These are phyloP conservation scores for Pseudotriccus pelzelni DNA, from an alignment of 2,797 vertebrate genomes.

Conservation along the genomic window DNA sequence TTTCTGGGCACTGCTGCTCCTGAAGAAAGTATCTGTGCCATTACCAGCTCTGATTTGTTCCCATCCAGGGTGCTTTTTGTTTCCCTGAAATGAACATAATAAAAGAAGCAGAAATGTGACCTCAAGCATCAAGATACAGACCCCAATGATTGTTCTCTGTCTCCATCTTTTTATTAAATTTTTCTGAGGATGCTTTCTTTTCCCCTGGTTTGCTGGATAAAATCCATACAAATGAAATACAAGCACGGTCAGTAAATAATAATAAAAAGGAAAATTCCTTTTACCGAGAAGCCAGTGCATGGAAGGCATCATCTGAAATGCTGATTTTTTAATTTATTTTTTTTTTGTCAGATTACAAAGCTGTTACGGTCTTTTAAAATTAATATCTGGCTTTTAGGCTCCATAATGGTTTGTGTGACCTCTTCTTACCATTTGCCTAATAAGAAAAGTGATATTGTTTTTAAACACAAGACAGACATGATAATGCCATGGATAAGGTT, in stretches of 20 bases:
- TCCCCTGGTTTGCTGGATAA: conserved; percentile 64
- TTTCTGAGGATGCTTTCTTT: conserved; percentile 67
- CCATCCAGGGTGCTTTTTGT: conserved; percentile 62
- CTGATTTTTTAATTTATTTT: background rate
- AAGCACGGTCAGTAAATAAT: conserved; percentile 91
- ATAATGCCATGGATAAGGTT: background rate
- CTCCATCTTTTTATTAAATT: conserved; percentile 86
- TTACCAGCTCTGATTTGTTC: conserved; percentile 81
- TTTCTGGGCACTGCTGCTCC: conserved; percentile 74
- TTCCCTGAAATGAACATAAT: conserved; percentile 81
- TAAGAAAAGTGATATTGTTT: conserved; percentile 55
- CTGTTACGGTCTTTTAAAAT: conserved; percentile 81
- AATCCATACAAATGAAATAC: conserved; percentile 95
- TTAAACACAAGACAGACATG: background rate
- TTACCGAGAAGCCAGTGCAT: conserved; percentile 81
- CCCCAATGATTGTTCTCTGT: conserved; percentile 75
- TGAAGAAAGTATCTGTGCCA: conserved; percentile 76
- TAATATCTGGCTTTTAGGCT: conserved; percentile 76
- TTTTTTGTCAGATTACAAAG: conserved; percentile 76
- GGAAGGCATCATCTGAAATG: conserved; percentile 86
- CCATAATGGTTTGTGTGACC: conserved; percentile 21
- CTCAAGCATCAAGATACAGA: conserved; percentile 73
- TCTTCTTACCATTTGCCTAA: conserved; percentile 65
- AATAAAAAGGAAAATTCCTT: conserved; percentile 91
- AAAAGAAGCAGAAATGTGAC: conserved; percentile 78